Evolutionary conservation across 2,113 vertebrate genomes (phyloP), one percentile per base, ranked within the genome.

Genomic region (Romanogobio albipinnatus): DNA sequence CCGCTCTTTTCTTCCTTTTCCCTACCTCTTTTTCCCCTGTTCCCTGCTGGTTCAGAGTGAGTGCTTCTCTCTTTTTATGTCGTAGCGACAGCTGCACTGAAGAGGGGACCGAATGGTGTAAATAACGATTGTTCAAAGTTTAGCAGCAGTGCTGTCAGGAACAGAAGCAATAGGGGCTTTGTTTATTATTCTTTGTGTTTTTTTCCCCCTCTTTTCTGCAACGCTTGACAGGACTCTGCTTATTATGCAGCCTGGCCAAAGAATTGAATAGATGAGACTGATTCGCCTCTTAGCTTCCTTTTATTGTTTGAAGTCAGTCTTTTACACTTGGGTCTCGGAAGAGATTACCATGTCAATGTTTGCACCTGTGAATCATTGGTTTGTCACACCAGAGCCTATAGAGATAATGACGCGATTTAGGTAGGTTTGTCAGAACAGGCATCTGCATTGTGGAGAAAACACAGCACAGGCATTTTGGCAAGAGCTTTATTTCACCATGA

Each of bases 261-360:
- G 91, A 86, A 86, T 81, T 88, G 79, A 90, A 91, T 87, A 89
- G 90, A 89, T 79, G 71, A 81, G 90, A 59, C 86, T 87, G 86
- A 88, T 88, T 91, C 82, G 56, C 84, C 82, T 73, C 80, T 80
- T 66, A 71, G 85, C n/a, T 29, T 85, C 75, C 85, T 61, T 87
- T 87, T 78, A 68, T 83, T 86, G 85, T 91, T 90, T 87, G 90
- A 91, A 92, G 90, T 79, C 70, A 61, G 24, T 77, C 83, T 88
- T 84, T 87, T 85, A 66, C 66, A 17, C 45, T 84, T 39, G 49
- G 82, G 86, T 90, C 51, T 68, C 90, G 89, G 84, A 87, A 83
- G 86, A 84, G 43, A 94, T 94, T 94, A 92, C 87, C 93, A 94
- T 94, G 89, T 93, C 90, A 93, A 92, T 92, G 85, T 89, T 89